Conservation (phyloP, 2,113 vertebrate genomes). For the Lepus europaeus region DNA sequence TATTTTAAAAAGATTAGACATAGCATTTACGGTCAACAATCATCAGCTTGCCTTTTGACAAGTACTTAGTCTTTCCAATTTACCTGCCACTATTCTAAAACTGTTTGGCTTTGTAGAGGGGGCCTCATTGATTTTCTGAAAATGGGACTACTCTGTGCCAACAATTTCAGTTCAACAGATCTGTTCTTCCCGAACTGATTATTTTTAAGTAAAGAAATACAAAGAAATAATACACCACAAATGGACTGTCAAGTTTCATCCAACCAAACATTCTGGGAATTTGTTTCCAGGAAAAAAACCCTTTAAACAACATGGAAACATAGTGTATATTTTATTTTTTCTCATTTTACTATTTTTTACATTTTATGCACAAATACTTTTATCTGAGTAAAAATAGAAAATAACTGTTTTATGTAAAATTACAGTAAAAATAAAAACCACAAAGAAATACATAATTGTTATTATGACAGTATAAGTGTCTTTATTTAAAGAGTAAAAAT, state of each 20-base stretch:
- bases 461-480: conserved; percentile 88
- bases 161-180: not conserved
- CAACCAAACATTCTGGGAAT: not conserved
- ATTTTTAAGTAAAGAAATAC: conserved; percentile 26
- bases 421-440: conserved; percentile 87
- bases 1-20: not conserved
- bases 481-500: conserved; percentile 91
- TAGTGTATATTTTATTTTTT: conserved; percentile 86
- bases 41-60: not conserved
- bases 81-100: not conserved
- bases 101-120: not conserved
- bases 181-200: conserved; percentile 3
- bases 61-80: not conserved
- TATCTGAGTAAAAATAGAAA: conserved; percentile 91
- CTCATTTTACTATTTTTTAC: conserved; percentile 90
- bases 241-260: not conserved
- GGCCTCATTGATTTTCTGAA: conserved; percentile 4
- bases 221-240: not conserved
- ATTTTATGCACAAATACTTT: conserved; percentile 91
- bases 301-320: conserved; percentile 63
- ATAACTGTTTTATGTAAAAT: conserved; percentile 90
- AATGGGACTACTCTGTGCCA: not conserved
- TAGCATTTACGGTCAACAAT: not conserved
- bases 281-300: conserved; percentile 51
- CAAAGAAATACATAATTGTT: conserved; percentile 88